phyloP scores from a whole-genome alignment of 2,888 invertebrate species.

The Ischnura elegans region DNA sequence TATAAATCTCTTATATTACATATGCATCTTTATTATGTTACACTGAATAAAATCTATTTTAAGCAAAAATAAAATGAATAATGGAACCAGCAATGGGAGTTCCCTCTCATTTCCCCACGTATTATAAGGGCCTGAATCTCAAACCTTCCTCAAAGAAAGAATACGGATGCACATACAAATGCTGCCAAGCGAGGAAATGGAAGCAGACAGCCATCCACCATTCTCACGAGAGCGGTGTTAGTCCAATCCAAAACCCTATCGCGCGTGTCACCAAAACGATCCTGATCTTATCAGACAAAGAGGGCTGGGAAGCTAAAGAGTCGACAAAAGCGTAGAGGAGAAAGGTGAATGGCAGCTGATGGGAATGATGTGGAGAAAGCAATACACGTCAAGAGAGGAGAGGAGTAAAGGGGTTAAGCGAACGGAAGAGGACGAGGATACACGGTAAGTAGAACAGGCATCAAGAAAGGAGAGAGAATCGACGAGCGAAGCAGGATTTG shows the following conservation, averaged over 20 bases:
- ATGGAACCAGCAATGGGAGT: too few relatives aligned
- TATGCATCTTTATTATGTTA: too few relatives aligned
- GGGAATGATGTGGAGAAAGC: too few relatives aligned
- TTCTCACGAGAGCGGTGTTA: neutral
- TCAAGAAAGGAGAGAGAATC: too few relatives aligned
- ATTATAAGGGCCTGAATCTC: too few relatives aligned
- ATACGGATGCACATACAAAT: neutral
- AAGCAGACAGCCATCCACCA: neutral
- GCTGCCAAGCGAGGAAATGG: neutral
- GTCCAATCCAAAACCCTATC: neutral
- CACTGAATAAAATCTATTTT: too few relatives aligned
- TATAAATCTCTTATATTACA: too few relatives aligned
- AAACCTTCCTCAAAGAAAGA: too few relatives aligned
- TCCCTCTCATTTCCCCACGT: neutral
- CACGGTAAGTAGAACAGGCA: neutral
- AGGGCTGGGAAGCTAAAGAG: too few relatives aligned
- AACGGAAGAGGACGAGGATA: neutral
- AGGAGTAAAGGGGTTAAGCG: neutral
- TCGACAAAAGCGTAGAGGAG: neutral
- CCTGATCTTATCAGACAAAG: neutral
- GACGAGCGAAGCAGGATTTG: neutral
- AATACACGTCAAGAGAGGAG: neutral
- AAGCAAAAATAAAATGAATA: too few relatives aligned
- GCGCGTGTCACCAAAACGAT: neutral
- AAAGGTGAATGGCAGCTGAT: neutral